These are phyloP conservation scores for Thoracochromis brauschi DNA, from an alignment of 2,113 vertebrate genomes.

Conservation along the genomic window DNA sequence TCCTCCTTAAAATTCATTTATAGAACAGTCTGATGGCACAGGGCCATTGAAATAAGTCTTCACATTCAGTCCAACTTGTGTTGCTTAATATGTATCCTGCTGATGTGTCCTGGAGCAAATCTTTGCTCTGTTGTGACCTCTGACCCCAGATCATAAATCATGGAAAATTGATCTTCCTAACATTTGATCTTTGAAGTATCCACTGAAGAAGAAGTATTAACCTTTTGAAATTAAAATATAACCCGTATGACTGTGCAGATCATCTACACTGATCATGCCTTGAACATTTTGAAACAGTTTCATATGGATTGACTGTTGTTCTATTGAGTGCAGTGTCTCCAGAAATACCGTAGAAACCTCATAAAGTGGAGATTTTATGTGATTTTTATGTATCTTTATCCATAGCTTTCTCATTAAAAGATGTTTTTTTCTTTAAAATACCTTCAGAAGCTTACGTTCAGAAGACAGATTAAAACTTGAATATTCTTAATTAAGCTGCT, in stretches of 20 bases:
- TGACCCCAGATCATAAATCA: neutral
- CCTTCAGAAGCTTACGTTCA: neutral
- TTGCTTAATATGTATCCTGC: neutral
- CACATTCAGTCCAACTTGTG: neutral
- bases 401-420: neutral
- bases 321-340: neutral
- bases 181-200: neutral
- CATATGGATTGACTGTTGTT: neutral
- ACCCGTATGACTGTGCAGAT: fast-evolving
- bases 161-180: neutral
- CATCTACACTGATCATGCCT: neutral
- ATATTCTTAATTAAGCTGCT: neutral
- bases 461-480: neutral
- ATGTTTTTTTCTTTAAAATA: neutral
- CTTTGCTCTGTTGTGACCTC: neutral
- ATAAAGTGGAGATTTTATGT: neutral
- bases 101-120: neutral
- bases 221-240: neutral
- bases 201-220: neutral
- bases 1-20: neutral
- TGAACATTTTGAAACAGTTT: neutral
- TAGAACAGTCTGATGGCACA: neutral
- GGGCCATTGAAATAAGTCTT: neutral
- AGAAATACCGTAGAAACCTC: neutral
- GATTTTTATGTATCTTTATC: neutral